These are phyloP conservation scores for Cliona cf. orientalis DNA, from an alignment of 37 sponge, comb jelly and placozoan species.

Conservation along the genomic window DNA sequence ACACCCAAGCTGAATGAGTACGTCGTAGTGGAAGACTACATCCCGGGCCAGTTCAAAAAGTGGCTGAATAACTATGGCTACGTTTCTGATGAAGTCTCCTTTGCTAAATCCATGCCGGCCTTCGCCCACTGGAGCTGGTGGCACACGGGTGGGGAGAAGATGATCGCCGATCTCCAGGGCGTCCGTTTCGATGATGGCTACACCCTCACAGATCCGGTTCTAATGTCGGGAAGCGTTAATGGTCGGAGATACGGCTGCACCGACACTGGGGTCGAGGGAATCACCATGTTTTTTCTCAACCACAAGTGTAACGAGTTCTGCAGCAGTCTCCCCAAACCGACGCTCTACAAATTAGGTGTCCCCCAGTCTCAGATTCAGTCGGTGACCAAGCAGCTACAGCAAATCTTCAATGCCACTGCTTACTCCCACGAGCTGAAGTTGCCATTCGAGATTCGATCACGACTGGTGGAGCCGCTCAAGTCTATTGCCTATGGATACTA, in stretches of 20 bases:
- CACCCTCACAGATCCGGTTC: constrained; percentile 55
- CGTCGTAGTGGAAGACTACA: constrained; percentile 45
- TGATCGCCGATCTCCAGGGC: constrained; percentile 62
- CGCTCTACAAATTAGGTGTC: constrained; percentile 3
- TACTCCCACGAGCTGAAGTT: constrained; percentile 18
- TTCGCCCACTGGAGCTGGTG: constrained; percentile 69
- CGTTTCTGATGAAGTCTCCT: not conserved
- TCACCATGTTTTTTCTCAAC: constrained; percentile 55
- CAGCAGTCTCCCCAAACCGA: constrained; percentile 17
- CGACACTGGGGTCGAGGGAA: constrained; percentile 61
- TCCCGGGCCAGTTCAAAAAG: constrained; percentile 44
- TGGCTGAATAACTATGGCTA: constrained; percentile 68
- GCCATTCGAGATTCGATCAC: too few species aligned
- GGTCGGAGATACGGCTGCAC: constrained; percentile 39
- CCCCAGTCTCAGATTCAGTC: not conserved
- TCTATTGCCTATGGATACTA: too few species aligned
- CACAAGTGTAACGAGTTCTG: constrained; percentile 57
- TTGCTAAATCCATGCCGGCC: constrained; percentile 30
- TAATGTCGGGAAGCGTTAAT: constrained; percentile 12
- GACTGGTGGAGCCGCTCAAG: too few species aligned
- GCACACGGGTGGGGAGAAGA: constrained; percentile 47
- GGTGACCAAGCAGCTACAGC: not conserved
- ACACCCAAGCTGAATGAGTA: constrained; percentile 37
- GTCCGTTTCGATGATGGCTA: constrained; percentile 29
- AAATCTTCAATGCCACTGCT: not conserved